Evolutionary conservation across 2,113 vertebrate genomes (phyloP).

Genomic region (Martes martes): DNA sequence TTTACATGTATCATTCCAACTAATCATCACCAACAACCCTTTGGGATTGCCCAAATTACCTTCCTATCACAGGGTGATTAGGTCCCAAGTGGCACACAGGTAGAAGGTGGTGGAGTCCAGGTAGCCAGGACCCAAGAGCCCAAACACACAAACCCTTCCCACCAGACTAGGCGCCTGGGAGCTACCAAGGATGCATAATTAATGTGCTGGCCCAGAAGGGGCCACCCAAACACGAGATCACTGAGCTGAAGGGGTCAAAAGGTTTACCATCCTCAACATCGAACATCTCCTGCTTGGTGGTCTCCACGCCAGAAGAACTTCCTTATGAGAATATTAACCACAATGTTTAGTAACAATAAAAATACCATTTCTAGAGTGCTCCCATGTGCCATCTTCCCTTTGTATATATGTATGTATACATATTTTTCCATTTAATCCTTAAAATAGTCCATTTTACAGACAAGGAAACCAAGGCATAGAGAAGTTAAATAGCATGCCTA

Average conservation of each 20-base stretch:
- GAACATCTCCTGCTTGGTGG: neutral
- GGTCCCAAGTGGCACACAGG: neutral
- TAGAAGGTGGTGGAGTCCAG: neutral
- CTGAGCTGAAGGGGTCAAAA: neutral
- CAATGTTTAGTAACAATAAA: neutral
- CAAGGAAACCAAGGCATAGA: neutral
- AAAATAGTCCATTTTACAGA: neutral
- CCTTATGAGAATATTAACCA: neutral
- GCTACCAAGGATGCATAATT: too few relatives aligned
- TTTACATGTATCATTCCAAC: neutral
- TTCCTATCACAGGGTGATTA: neutral
- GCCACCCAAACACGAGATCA: neutral
- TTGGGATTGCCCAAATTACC: too few relatives aligned
- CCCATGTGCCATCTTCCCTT: neutral
- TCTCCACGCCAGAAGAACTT: neutral
- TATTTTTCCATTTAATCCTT: neutral
- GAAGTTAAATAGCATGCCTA: neutral
- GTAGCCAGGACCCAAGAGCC: neutral
- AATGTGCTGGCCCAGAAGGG: neutral
- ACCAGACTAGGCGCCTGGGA: neutral
- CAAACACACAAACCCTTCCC: neutral
- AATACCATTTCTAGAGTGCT: neutral
- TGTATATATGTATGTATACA: neutral
- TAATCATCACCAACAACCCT: neutral
- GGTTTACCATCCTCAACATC: neutral